Base-by-base conservation (phyloP, 1,140 invertebrate genomes). In the Cotesia glomerata region DNA sequence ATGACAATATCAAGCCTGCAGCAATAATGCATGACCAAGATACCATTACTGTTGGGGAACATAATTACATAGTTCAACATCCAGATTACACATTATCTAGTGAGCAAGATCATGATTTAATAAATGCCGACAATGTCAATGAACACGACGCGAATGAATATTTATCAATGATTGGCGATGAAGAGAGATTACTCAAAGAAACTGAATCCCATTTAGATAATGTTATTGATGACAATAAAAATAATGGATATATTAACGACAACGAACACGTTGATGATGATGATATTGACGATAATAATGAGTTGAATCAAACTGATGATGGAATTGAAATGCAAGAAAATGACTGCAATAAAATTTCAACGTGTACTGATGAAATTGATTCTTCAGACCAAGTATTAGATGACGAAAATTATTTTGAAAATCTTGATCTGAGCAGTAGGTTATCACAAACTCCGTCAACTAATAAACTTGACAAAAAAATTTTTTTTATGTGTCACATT, bases 401-500 rank as follows among this genome's bases (percentile, higher is more conserved):
- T 16, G 85, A 87, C 39, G 84, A 84, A 13, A 86, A 82, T 74
- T 87, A 87, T 74, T 87, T 86, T 54, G 85, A 86, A 66, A 87
- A 87, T 77, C 63, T 87, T 9, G 86, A 86, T 74, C 72, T 87
- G 0, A 86, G 85, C 73, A 86, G 82, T 4, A 74, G 84, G 74
- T 65, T 87, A 18, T 86, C 82, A 51, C 78, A 79, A 36, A 73
- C 69, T 3, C 80, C 84, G 49, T 71, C 68, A 4, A 81, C 83
- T 13, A 82, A 84, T 72, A 45, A 45, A 45, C 5, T 11, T 45
- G 68, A 72, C 0, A 82, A 86, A 4, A 85, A 85, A 69, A 52
- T 83, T 8, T 86, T 78, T 36, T 87, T 85, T 61, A 78, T 86
- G 14, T 87, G 86, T 74, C 87, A 86, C 62, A 52, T 87, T 0